These are phyloP conservation scores for Acrobasis suavella DNA, from an alignment of 2,888 invertebrate genomes.

Conservation along the genomic window DNA sequence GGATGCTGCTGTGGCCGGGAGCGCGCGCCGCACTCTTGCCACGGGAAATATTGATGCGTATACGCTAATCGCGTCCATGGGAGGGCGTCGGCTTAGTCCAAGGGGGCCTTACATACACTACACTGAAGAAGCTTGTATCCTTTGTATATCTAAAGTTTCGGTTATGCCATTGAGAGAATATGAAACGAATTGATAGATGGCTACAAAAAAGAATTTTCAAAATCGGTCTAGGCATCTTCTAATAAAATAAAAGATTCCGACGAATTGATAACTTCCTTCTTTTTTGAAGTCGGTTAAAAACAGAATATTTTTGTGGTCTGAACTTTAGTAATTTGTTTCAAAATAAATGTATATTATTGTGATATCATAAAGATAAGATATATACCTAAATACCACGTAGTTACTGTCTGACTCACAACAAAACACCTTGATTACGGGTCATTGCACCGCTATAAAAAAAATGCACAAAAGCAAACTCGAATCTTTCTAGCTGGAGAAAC, in stretches of 20 bases:
- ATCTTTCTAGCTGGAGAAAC: not conserved
- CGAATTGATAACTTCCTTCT: too few species aligned
- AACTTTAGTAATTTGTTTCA: not conserved
- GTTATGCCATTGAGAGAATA: too few species aligned
- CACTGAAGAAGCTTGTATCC: constrained; percentile 98
- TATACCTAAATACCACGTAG: not conserved
- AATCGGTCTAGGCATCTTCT: too few species aligned
- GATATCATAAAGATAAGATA: constrained; percentile 3
- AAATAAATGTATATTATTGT: too few species aligned
- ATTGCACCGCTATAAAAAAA: not conserved
- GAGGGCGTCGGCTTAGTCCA: constrained; percentile 90
- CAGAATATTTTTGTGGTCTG: not conserved
- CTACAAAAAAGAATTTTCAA: too few species aligned
- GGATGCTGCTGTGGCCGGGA: constrained; percentile 92
- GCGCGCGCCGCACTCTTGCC: constrained; percentile 92
- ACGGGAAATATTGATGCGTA: constrained; percentile 91
- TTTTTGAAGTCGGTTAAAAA: too few species aligned
- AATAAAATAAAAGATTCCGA: too few species aligned
- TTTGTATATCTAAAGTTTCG: constrained; percentile 49
- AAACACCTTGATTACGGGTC: constrained; percentile 10
- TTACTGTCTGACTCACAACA: constrained; percentile 5
- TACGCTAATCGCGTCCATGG: constrained; percentile 94
- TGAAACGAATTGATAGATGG: too few species aligned
- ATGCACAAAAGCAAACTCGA: not conserved
- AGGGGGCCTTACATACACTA: constrained; percentile 90